phyloP scores from a whole-genome alignment of 2,113 vertebrate genomes.

The Nesospiza acunhae region DNA sequence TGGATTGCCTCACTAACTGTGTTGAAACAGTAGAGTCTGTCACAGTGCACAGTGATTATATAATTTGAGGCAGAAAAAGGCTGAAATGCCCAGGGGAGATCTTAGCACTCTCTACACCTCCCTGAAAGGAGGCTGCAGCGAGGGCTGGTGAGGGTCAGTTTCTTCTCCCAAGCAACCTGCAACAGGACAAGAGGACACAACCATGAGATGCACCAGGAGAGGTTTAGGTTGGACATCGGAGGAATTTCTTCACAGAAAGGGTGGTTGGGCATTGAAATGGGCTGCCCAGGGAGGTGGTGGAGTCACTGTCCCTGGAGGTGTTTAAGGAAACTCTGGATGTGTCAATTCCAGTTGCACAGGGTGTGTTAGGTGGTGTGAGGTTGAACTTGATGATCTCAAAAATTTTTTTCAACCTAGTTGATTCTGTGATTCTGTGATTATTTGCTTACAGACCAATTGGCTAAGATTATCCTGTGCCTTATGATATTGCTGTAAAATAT shows the following conservation, averaged over 20 bases:
- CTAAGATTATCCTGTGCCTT: neutral
- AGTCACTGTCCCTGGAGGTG: neutral
- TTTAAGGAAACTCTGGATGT: neutral
- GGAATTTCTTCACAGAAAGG: neutral
- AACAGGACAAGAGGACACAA: neutral
- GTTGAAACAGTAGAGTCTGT: neutral
- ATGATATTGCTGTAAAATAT: neutral
- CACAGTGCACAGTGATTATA: neutral
- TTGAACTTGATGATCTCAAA: neutral
- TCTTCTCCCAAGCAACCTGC: neutral
- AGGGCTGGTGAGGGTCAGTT: neutral
- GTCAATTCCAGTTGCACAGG: neutral
- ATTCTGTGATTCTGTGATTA: neutral
- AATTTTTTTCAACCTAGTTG: neutral
- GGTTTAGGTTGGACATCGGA: neutral
- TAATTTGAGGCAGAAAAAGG: neutral
- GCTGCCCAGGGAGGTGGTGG: neutral
- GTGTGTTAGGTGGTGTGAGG: neutral
- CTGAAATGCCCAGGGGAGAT: neutral
- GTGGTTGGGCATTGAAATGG: neutral
- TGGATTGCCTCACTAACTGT: fast-evolving
- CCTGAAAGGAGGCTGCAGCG: neutral
- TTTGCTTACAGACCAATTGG: neutral
- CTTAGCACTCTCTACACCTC: too few species aligned
- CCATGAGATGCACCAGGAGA: neutral